Evolutionary conservation across 2,113 vertebrate species (phyloP).

Genomic region (Sander lucioperca): DNA sequence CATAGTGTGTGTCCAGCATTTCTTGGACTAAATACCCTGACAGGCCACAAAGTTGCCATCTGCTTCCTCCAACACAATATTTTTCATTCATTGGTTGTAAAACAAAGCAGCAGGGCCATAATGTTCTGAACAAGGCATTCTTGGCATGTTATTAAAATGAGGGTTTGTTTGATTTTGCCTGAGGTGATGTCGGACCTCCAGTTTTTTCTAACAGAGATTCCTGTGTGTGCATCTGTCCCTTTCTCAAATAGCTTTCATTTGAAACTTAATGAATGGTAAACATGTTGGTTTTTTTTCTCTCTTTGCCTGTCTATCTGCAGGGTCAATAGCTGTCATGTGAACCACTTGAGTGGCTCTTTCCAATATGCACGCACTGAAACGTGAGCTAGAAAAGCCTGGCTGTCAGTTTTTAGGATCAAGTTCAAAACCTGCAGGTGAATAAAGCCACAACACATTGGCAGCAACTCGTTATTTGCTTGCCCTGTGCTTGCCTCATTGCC

Average conservation of each 20-base stretch:
- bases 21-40: slow-evolving; percentile 31
- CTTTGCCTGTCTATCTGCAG: slow-evolving; percentile 53
- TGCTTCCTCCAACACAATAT: slow-evolving; percentile 7
- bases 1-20: slow-evolving; percentile 41
- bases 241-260: slow-evolving; percentile 57
- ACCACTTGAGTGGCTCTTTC: slow-evolving; percentile 62
- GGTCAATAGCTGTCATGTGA: slow-evolving; percentile 71
- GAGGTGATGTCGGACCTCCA: not conserved
- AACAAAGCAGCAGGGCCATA: slow-evolving; percentile 18
- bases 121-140: slow-evolving; percentile 20
- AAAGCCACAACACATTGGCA: slow-evolving; percentile 18
- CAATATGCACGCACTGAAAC: slow-evolving; percentile 58
- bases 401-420: slow-evolving; percentile 50
- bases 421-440: slow-evolving; percentile 51
- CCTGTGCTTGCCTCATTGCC: slow-evolving; percentile 21
- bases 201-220: slow-evolving; percentile 10
- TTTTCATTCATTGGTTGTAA: slow-evolving; percentile 10
- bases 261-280: slow-evolving; percentile 68
- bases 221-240: slow-evolving; percentile 5
- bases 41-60: slow-evolving; percentile 25
- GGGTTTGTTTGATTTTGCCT: slow-evolving; percentile 33
- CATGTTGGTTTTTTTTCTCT: slow-evolving; percentile 47
- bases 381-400: slow-evolving; percentile 55
- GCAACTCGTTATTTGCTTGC: slow-evolving; percentile 21
- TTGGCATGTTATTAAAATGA: slow-evolving; percentile 29